phyloP scores from a whole-genome alignment of 2,113 vertebrate genomes.

The Protomyctophum bolini region DNA sequence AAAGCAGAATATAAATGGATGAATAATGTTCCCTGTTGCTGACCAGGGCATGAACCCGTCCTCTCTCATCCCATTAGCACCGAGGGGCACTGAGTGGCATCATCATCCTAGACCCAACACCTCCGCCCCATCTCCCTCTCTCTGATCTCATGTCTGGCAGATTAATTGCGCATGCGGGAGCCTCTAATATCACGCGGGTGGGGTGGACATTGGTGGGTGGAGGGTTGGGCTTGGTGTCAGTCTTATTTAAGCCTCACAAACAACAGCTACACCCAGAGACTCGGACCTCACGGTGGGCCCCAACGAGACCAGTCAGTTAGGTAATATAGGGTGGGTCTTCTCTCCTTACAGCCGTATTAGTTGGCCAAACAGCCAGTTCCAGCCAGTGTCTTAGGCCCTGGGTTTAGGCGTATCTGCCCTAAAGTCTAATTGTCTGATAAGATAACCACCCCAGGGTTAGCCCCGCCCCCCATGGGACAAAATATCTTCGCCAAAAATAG shows the following conservation, averaged over 20 bases:
- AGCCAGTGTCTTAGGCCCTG: slow-evolving; percentile 57
- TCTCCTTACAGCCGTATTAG: slow-evolving; percentile 11
- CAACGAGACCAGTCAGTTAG: no score
- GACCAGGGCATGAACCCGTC: slow-evolving; percentile 38
- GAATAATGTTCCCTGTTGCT: slow-evolving; percentile 14
- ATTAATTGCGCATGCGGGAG: slow-evolving; percentile 69
- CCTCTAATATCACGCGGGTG: slow-evolving; percentile 50
- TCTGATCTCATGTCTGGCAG: slow-evolving; percentile 58
- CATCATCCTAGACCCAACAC: slow-evolving; percentile 61
- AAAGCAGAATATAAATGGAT: no score
- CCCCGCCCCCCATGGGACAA: no score
- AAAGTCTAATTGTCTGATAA: slow-evolving; percentile 64
- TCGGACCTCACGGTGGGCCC: no score
- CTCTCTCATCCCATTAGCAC: slow-evolving; percentile 57
- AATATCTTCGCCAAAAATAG: no score
- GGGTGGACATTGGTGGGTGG: slow-evolving; percentile 30
- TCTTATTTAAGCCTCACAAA: slow-evolving; percentile 36
- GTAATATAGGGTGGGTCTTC: not conserved
- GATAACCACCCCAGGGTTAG: slow-evolving; percentile 45
- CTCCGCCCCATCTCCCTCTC: slow-evolving; percentile 41
- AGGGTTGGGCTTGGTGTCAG: not conserved
- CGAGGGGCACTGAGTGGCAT: slow-evolving; percentile 57
- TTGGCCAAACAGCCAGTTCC: slow-evolving; percentile 30
- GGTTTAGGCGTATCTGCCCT: slow-evolving; percentile 60
- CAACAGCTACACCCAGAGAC: no score